Base-by-base conservation (phyloP, 2,888 invertebrate species). In the Melanotus villosus region DNA sequence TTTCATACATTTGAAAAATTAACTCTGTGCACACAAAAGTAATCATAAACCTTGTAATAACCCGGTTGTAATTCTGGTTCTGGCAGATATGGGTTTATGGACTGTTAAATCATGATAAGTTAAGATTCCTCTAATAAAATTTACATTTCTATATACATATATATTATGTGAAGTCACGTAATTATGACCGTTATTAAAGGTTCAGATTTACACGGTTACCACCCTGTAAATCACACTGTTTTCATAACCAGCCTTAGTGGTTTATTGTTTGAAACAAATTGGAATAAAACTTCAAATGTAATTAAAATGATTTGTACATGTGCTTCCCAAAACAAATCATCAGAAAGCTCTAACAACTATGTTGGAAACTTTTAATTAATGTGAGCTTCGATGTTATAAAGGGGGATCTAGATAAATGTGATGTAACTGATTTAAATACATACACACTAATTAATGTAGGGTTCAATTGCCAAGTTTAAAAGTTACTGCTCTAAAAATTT, bases 281-380 rank as follows among this genome's bases (percentile, higher is more conserved):
- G 16, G 12, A 23, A 43, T 32, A 21, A 47, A 60, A 60, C 19
- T 57, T 36, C n/a, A 18, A 26, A 30, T 43, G 18, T 16, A 47
- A 60, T 60, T 60, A 60, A 60, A 60, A 45, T 30, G 59, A 60
- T 45, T 60, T 34, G 45, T 60, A 18, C 14, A 9, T 32, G 30
- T 12, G 45, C 32, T 43, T 16, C 18, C 3, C 9, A 18, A 41
- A 41, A 41, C 41, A 41, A 41, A 41, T 41, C 41, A 41, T 2
- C 41, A 18, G 18, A 16, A 12, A 26, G 26, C 26, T 16, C 6
- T 16, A 41, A 41, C 41, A 41, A 16, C 41, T 12, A 18, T 41
- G 41, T 41, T 41, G 18, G 41, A 47, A 47, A 23, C 21, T 47
- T 47, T 47, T 47, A 47, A 47, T 47, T 47, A 47, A 21, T 47